Evolutionary conservation across 2,888 invertebrate species (phyloP), one percentile per base, ranked within the genome.

Genomic region (Drosophila paramelanica): DNA sequence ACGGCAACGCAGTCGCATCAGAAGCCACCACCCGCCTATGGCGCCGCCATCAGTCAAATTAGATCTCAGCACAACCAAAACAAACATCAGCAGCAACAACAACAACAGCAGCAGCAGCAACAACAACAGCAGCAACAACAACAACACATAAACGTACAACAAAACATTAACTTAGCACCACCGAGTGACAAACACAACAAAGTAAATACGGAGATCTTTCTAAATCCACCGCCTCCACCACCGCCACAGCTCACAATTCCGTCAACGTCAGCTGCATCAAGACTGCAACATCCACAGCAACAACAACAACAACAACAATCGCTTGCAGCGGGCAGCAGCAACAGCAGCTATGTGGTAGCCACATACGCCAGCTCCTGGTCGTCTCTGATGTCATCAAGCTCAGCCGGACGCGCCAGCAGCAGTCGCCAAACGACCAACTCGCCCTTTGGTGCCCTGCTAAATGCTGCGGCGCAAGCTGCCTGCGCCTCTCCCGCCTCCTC

Each of bases 51-150:
- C 81, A 92, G 91, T 90, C 92, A 92, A 91, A 90, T 92, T 79
- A 84, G 92, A 92, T 92, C 92, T 92, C 92, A 92, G 86, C 90
- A 92, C 79, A 91, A 90, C 90, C 92, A 92, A 91, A 92, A 85
- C 62, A 89, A 91, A 49, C 88, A 89, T 46, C 78, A 74, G n/a
- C 73, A 81, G 56, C 86, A 89, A 25, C 79, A 80, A 33, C 76
- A 76, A 4, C 57, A 65, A 6, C 68, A 67, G 8, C 81, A 77
- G 2, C 73, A 71, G 6, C 73, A 77, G 10, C 73, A 71, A 0
- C 67, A 60, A 0, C 58, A 57, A 0, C 69, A 65, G 0, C 73
- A 73, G 11, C 77, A 58, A 14, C 85, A 67, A 31, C 69, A 60
- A 3, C 67, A 74, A 50, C 72, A 76, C n/a, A 38, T 88, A 36